A percentile compares a stretch with the other conserved stretches of the same genome.
Conservation (phyloP, 2,888 invertebrate genomes). For the Syrphus vitripennis region DNA sequence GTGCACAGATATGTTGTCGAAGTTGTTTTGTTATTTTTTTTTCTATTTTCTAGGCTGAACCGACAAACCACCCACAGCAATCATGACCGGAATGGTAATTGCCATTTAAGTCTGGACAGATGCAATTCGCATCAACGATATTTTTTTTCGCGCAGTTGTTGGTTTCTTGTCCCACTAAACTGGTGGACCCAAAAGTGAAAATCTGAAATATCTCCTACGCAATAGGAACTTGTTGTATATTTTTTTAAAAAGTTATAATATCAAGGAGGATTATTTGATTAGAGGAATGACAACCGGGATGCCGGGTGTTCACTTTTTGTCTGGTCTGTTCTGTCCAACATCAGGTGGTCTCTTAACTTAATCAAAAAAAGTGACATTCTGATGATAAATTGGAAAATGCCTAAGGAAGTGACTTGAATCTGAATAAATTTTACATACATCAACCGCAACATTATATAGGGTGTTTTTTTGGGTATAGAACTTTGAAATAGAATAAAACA, state of each 20-base stretch:
- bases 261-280: neutral
- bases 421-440: too few relatives aligned
- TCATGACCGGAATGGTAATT: slow-evolving; percentile 62
- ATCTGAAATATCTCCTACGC: slow-evolving; percentile 36
- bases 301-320: slow-evolving; percentile 2
- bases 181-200: slow-evolving; percentile 59
- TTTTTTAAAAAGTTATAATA: neutral
- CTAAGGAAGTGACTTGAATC: slow-evolving; percentile 34
- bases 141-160: slow-evolving; percentile 28
- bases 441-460: too few relatives aligned
- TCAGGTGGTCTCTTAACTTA: slow-evolving; percentile 46
- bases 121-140: slow-evolving; percentile 31
- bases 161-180: slow-evolving; percentile 35
- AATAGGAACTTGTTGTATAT: neutral
- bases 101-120: slow-evolving; percentile 59
- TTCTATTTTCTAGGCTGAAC: slow-evolving; percentile 39
- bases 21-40: slow-evolving; percentile 10
- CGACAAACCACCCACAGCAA: slow-evolving; percentile 56
- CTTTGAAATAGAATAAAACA: too few relatives aligned
- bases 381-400: slow-evolving; percentile 47
- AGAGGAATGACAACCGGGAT: neutral
- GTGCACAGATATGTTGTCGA: slow-evolving; percentile 28
- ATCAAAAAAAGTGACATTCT: slow-evolving; percentile 15
- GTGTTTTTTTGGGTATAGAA: too few relatives aligned
- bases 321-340: neutral